Base-by-base conservation (phyloP, 2,113 vertebrate species). In the Ophthalmolycus amberensis region DNA sequence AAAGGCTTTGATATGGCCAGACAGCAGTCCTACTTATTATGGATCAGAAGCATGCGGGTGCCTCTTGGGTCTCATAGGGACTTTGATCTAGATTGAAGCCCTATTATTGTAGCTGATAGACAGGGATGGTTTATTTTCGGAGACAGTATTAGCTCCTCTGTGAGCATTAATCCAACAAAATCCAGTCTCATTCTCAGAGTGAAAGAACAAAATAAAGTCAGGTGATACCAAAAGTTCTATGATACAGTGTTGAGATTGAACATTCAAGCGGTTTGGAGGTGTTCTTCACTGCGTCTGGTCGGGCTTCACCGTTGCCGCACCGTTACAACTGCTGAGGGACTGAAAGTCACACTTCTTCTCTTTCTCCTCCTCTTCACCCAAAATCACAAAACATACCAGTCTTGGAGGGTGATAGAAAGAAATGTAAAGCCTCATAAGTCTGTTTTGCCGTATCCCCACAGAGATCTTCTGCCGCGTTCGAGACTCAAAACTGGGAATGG, bases 401-500 rank as follows among this genome's bases (percentile, higher is more conserved):
- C 82, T 90, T 48, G 67, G 77, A 78, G 76, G 80, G 69, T 46
- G 72, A 86, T 79, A 87, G 73, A 92, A 83, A 92, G 79, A 82
- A 87, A 89, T 83, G 89, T 91, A 84, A 87, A 89, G 90, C 71
- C 63, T 71, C 71, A 46, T 70, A 59, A 79, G 83, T 89, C 78
- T 73, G 42, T 69, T 70, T 67, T 66, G 52, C 72, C 66, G 52
- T 85, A 58, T 67, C 73, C 78, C 58, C 77, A 60, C 40, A 63
- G 66, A 1, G 12, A 15, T 70, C 65, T 75, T 83, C 75, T 60
- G 18, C 60, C 32, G 9, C 12, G 48, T 44, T 75, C 37, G 11
- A 79, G 46, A 77, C 86, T 96, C 97, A 99, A 95, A 99, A 99
- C 92, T 98, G 97, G 88, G 98, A 97, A 90, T 98, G 98, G 95